phyloP scores from a whole-genome alignment of 2,113 vertebrate genomes.

The Taxidea taxus region DNA sequence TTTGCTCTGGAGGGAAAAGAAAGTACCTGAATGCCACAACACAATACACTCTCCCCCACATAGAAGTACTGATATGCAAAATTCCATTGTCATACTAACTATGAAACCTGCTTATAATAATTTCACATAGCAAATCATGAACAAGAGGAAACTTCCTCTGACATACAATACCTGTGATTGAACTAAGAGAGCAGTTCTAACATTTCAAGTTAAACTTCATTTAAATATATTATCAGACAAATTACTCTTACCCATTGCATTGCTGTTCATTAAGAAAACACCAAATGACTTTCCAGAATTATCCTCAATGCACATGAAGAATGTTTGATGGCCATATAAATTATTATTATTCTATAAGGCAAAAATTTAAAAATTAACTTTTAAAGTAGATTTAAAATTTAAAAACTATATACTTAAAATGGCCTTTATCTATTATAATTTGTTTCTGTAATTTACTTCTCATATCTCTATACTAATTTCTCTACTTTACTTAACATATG shows the following conservation, averaged over 20 bases:
- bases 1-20: background rate
- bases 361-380: background rate
- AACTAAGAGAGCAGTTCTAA: background rate
- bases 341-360: slow-evolving; percentile 85
- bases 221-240: background rate
- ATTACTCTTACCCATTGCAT: slow-evolving; percentile 92
- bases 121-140: background rate
- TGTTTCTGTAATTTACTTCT: background rate
- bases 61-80: background rate
- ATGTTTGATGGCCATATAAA: slow-evolving; percentile 94
- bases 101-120: background rate
- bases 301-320: slow-evolving; percentile 94
- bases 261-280: slow-evolving; percentile 97
- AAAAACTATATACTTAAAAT: background rate
- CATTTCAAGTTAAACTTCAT: background rate
- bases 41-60: background rate
- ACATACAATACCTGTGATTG: background rate
- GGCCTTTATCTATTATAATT: background rate
- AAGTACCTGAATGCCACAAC: background rate
- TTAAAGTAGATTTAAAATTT: background rate
- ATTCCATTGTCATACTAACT: background rate
- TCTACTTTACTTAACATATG: background rate
- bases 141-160: background rate
- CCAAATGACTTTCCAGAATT: slow-evolving; percentile 91
- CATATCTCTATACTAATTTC: background rate